Evolutionary conservation across 1,140 invertebrate species (phyloP), one percentile per base, ranked within the genome.

Genomic region (Philopotamus ludificatus): DNA sequence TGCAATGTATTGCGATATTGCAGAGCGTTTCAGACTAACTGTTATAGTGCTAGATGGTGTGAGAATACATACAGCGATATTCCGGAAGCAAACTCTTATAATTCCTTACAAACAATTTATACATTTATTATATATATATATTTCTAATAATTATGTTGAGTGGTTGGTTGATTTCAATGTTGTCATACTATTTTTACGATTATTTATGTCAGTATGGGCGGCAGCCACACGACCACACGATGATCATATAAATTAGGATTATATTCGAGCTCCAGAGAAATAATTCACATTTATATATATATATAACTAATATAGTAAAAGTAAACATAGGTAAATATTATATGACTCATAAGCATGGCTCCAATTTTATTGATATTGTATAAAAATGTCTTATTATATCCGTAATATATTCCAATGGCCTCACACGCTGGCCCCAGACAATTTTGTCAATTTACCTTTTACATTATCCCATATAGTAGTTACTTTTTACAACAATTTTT

Each of bases 351-450:
- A 65, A 42, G 51, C 51, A 49, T 58, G 63, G 63, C 63, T 60
- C 20, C 45, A 59, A 47, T 62, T 63, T 39, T 50, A 66, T 62
- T 60, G 59, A 60, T 50, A 66, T 60, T 62, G 60, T 66, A 66
- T 66, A 66, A 59, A 63, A 67, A 55, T 21, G 50, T 66, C 55
- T 42, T 44, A 26, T 45, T 51, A 28, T 15, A 45, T 44, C 39
- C 22, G 20, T 23, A 50, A 51, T 12, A 34, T 58, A 21, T 53
- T 62, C 26, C 54, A 18, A 55, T 15, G 55, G 23, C 45, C 25
- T 26, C n/a, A n/a, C 22, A 34, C 39, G 25, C 41, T 47, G 50
- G 50, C 60, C 22, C 25, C 41, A 28, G 15, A 18, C 15, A 39
- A 15, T 57, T 44, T 65, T 61, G 34, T 20, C 26, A 23, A 44